These are phyloP conservation scores for Lagorchestes hirsutus DNA, from an alignment of 2,797 vertebrate species.

Conservation along the genomic window DNA sequence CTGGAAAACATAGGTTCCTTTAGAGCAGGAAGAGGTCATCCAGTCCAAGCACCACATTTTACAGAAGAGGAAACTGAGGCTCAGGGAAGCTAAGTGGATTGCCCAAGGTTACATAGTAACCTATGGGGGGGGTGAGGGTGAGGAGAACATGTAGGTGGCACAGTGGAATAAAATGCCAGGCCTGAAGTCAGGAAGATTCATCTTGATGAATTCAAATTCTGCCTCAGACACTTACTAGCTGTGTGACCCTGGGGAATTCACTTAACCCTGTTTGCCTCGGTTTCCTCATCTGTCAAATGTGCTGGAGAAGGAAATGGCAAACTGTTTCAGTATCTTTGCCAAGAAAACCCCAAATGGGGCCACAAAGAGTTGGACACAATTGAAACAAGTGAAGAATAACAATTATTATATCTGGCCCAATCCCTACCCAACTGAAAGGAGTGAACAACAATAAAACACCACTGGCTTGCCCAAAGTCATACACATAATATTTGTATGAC, in stretches of 20 bases:
- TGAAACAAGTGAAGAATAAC: neutral
- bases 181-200: neutral
- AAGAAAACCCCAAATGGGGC: neutral
- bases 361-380: neutral
- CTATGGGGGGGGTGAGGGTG: neutral
- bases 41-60: neutral
- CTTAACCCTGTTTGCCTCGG: neutral
- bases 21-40: neutral
- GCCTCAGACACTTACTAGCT: neutral
- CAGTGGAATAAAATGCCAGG: neutral
- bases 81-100: neutral
- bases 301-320: neutral
- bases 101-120: neutral
- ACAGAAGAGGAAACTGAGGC: neutral
- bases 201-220: neutral
- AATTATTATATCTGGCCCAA: neutral
- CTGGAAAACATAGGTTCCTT: neutral
- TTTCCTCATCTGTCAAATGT: neutral
- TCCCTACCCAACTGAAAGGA: neutral
- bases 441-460: neutral
- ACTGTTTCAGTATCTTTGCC: neutral
- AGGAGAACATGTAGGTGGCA: neutral
- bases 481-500: neutral
- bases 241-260: neutral
- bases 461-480: neutral